Conservation (phyloP, 2,797 vertebrate genomes). For the Oreonectes daqikongensis region DNA sequence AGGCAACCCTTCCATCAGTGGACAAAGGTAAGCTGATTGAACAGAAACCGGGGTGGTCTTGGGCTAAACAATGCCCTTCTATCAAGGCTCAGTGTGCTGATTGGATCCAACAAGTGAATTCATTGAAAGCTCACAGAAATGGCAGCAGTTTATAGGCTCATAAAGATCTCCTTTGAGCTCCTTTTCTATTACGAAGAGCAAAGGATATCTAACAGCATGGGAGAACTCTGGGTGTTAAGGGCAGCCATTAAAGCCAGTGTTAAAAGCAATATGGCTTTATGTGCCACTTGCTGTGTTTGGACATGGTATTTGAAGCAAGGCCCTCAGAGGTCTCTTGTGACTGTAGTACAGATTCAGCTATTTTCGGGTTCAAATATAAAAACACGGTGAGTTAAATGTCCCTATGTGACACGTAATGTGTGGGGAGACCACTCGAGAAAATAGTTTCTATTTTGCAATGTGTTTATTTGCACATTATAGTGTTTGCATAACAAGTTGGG, state of each 20-base stretch:
- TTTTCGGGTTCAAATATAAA: conserved; percentile 10
- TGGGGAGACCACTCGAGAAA: not conserved
- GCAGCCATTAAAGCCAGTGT: conserved; percentile 43
- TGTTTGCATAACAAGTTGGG: too few relatives aligned
- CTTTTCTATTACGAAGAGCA: conserved; percentile 44
- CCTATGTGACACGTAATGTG: not conserved
- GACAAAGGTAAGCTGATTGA: conserved; percentile 47
- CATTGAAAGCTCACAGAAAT: conserved; percentile 50
- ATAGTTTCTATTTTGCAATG: not conserved
- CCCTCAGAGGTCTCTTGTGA: conserved; percentile 15
- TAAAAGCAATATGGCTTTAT: conserved; percentile 44
- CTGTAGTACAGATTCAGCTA: conserved; percentile 29
- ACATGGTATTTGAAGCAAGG: conserved; percentile 27
- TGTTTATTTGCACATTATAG: too few relatives aligned
- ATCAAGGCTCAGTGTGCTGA: conserved; percentile 48
- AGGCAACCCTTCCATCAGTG: conserved; percentile 39
- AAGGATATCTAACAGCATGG: conserved; percentile 52
- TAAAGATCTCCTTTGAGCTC: conserved; percentile 52
- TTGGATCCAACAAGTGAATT: conserved; percentile 57
- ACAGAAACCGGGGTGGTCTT: conserved; percentile 55
- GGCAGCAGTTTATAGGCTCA: conserved; percentile 56
- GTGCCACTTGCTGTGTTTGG: conserved; percentile 31
- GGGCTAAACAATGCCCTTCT: conserved; percentile 44
- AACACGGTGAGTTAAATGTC: not conserved
- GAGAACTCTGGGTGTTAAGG: conserved; percentile 43